Evolutionary conservation across 2,888 invertebrate genomes (phyloP), one percentile per base, ranked within the genome.

Genomic region (Neria commutata): DNA sequence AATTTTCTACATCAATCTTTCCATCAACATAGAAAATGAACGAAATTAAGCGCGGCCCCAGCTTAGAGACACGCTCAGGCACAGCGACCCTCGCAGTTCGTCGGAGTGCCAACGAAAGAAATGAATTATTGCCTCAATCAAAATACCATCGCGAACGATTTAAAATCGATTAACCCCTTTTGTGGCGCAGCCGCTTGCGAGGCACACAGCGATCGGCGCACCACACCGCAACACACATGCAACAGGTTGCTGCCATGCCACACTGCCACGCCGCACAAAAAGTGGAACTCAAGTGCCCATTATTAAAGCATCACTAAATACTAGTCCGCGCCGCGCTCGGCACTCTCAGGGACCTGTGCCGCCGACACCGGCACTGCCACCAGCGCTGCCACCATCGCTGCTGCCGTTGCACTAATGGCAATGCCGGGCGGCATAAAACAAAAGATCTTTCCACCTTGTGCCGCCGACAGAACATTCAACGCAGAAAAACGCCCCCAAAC

Each of bases 111-210:
- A n/a, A n/a, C n/a, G 37, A 37, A 37, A 4, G 6, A 17, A 42
- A 42, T 42, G 42, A 77, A 72, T 74, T 69, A 69, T 71, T 66
- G 62, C 70, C 64, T 62, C 68, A 67, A 75, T 77, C 74, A 71
- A 75, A 76, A 74, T 73, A 76, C 71, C 75, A 75, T 77, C 74
- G 72, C 71, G 70, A 77, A 68, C 78, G 78, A 79, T 79, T 79
- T 79, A 80, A 80, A 79, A 79, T 79, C 79, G 79, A 79, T 79
- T 79, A 80, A 76, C 75, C 76, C 73, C 70, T 73, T 77, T 67
- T 69, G 66, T 47, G 3, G 11, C 23, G 33, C 4, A 42, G 17
- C 3, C 25, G 16, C 8, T 5, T 48, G 14, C 3, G 21, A 48
- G 25, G 17, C n/a, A 26, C n/a, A 26, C 45, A 24, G 54, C 59